These are phyloP conservation scores for Troides helena DNA, from an alignment of 2,888 invertebrate genomes.

Conservation along the genomic window DNA sequence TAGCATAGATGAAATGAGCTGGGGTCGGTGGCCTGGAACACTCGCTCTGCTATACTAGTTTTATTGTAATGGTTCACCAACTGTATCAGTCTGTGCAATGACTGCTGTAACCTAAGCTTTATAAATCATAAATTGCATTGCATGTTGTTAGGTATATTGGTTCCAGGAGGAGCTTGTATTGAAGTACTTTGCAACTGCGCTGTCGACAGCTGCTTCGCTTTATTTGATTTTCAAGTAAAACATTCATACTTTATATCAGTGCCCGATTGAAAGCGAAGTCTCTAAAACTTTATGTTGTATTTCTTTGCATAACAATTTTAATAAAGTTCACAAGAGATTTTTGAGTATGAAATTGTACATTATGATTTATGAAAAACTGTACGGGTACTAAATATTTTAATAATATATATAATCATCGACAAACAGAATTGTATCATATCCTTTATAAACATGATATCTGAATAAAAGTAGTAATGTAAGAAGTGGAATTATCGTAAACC, in stretches of 20 bases:
- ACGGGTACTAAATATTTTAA: neutral
- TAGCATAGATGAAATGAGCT: slow-evolving; percentile 67
- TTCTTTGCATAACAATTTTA: slow-evolving; percentile 27
- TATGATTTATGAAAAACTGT: neutral
- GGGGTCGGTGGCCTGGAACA: slow-evolving; percentile 69
- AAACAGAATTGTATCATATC: neutral
- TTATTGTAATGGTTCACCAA: slow-evolving; percentile 68
- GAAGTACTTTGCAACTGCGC: slow-evolving; percentile 59
- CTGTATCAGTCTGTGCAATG: slow-evolving; percentile 49
- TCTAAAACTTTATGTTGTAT: slow-evolving; percentile 54
- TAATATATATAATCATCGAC: neutral
- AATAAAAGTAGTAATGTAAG: neutral
- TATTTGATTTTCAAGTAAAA: slow-evolving; percentile 69
- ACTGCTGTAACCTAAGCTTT: neutral
- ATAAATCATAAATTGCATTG: slow-evolving; percentile 35
- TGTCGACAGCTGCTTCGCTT: slow-evolving; percentile 65
- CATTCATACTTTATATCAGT: slow-evolving; percentile 27
- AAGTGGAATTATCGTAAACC: neutral
- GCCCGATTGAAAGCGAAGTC: slow-evolving; percentile 23
- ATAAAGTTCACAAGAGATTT: neutral
- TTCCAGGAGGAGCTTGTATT: slow-evolving; percentile 55
- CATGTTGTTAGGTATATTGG: slow-evolving; percentile 51
- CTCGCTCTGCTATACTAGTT: slow-evolving; percentile 70
- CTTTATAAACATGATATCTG: neutral
- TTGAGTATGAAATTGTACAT: neutral